Percentiles rank a stretch among this genome's conserved stretches.
These are phyloP conservation scores for Augiades crinisus DNA, from an alignment of 2,888 invertebrate species.

Conservation along the genomic window DNA sequence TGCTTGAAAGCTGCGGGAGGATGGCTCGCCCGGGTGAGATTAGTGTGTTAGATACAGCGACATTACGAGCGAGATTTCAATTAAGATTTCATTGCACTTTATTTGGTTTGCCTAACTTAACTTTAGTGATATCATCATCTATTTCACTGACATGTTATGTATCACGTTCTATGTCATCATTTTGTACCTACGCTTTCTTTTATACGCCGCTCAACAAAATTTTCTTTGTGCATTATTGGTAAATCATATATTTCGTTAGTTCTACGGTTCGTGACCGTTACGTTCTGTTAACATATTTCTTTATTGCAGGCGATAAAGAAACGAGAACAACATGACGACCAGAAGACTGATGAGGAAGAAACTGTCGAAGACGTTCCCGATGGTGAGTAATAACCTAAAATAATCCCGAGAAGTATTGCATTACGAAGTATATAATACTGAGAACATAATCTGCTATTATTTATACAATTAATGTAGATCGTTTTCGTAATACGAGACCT, in stretches of 20 bases:
- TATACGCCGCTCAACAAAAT: neutral
- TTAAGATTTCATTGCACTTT: conserved; percentile 67
- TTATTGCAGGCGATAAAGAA: conserved; percentile 75
- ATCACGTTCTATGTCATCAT: neutral
- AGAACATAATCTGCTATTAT: too few species aligned
- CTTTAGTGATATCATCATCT: conserved; percentile 54
- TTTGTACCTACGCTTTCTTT: neutral
- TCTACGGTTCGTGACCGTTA: neutral
- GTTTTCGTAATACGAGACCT: conserved; percentile 13
- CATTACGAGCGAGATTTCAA: conserved; percentile 69
- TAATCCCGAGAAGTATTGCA: neutral
- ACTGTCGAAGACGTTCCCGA: conserved; percentile 60
- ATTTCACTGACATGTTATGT: conserved; percentile 40
- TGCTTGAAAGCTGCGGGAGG: conserved; percentile 76
- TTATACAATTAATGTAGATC: neutral
- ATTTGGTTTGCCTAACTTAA: conserved; percentile 63
- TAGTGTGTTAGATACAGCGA: conserved; percentile 59
- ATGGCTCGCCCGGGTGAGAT: conserved; percentile 79
- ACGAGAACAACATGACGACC: conserved; percentile 65
- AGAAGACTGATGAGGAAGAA: conserved; percentile 71
- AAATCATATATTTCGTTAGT: neutral
- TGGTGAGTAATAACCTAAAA: conserved; percentile 51
- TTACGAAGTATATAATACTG: neutral
- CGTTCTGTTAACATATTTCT: conserved; percentile 36
- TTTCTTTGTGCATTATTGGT: neutral